These are phyloP conservation scores for Otocyon megalotis DNA, from an alignment of 2,113 vertebrate genomes.

Conservation along the genomic window DNA sequence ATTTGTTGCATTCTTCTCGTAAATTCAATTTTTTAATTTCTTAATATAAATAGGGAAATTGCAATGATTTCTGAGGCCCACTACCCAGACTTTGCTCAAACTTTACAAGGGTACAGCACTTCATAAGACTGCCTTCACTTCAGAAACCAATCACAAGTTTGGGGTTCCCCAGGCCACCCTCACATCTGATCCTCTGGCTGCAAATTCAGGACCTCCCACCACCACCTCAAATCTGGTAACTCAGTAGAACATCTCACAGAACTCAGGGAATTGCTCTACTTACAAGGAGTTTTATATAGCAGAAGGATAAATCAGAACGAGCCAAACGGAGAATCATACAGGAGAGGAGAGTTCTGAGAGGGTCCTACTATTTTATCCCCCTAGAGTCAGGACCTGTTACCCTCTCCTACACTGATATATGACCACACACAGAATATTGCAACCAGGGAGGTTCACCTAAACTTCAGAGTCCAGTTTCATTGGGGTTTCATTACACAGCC, in stretches of 20 bases:
- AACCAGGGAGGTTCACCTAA: neutral
- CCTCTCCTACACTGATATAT: neutral
- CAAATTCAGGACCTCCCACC: neutral
- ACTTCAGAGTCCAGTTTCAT: neutral
- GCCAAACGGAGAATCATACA: neutral
- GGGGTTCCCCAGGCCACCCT: neutral
- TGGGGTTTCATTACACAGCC: neutral
- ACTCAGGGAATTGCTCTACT: neutral
- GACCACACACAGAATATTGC: neutral
- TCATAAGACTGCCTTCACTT: neutral
- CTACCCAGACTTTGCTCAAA: neutral
- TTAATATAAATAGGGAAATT: conserved; percentile 4
- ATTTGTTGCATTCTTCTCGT: neutral
- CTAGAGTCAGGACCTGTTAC: neutral
- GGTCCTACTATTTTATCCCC: neutral
- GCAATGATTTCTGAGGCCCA: conserved; percentile 12
- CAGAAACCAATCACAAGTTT: neutral
- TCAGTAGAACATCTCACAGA: conserved; percentile 46
- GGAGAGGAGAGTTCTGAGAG: neutral
- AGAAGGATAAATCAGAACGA: conserved; percentile 31
- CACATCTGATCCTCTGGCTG: neutral
- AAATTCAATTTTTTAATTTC: neutral
- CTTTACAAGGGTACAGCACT: neutral
- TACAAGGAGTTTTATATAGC: neutral
- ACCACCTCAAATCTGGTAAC: neutral